Conservation (phyloP, 2,888 invertebrate genomes). For the Lasioglossum pauxillum region DNA sequence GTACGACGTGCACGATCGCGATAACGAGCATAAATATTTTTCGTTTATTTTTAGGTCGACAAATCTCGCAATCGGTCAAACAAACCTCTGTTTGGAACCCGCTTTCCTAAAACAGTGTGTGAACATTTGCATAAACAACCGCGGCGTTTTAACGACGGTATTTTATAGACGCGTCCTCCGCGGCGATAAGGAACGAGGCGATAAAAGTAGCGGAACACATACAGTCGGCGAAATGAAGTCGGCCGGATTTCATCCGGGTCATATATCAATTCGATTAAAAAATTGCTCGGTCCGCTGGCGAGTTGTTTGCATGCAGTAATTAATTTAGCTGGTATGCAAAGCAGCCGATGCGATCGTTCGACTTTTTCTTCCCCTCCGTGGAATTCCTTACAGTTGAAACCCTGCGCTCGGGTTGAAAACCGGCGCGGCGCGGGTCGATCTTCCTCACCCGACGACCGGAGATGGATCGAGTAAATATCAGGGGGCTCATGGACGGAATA, state of each 20-base stretch:
- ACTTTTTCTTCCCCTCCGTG: conserved; percentile 21
- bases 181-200: neutral
- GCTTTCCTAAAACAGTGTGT: neutral
- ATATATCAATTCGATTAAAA: conserved; percentile 36
- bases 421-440: conserved; percentile 14
- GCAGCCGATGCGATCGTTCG: neutral
- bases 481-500: conserved; percentile 42
- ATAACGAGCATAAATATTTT: neutral
- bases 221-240: neutral
- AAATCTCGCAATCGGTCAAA: neutral
- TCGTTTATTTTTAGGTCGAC: neutral
- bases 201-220: neutral
- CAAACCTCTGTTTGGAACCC: neutral
- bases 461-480: conserved; percentile 47
- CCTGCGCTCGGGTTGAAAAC: neutral
- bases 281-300: conserved; percentile 14
- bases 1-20: neutral
- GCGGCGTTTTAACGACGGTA: neutral
- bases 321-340: conserved; percentile 26
- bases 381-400: conserved; percentile 28
- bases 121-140: neutral
- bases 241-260: conserved; percentile 15
- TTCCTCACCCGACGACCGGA: conserved; percentile 9
- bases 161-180: neutral
- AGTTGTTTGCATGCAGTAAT: conserved; percentile 30